These are phyloP conservation scores for Brevipalpus yothersi DNA, from an alignment of 1,140 invertebrate genomes.

Conservation along the genomic window DNA sequence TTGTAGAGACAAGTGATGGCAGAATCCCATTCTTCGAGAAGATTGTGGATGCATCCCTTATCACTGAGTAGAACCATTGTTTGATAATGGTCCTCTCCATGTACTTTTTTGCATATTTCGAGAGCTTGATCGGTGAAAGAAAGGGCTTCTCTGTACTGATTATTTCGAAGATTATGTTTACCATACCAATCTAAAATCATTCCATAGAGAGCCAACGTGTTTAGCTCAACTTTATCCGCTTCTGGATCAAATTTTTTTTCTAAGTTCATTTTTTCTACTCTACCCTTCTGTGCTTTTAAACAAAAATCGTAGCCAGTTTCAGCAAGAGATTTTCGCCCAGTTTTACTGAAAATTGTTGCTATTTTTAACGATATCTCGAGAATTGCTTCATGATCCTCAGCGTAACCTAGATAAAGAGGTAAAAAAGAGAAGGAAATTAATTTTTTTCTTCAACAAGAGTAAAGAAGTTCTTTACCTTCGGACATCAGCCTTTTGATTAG, in stretches of 20 bases:
- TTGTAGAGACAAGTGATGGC: conserved; percentile 41
- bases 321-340: conserved; percentile 38
- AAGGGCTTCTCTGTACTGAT: conserved; percentile 30
- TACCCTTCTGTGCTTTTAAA: conserved; percentile 34
- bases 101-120: conserved; percentile 32
- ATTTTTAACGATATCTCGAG: conserved; percentile 41
- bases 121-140: conserved; percentile 40
- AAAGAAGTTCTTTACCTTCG: conserved; percentile 28
- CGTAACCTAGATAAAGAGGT: not conserved
- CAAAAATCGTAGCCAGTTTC: conserved; percentile 48
- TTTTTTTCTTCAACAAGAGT: not conserved
- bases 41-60: conserved; percentile 42
- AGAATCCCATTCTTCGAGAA: conserved; percentile 34
- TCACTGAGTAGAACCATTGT: conserved; percentile 56
- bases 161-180: conserved; percentile 4
- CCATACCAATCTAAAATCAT: conserved; percentile 4
- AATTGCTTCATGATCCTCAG: conserved; percentile 43
- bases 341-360: conserved; percentile 24
- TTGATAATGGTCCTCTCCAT: conserved; percentile 42
- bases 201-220: conserved; percentile 1
- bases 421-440: not conserved
- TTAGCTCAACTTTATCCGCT: not conserved
- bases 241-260: conserved; percentile 21
- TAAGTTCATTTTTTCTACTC: conserved; percentile 19
- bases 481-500: conserved; percentile 46